These are phyloP conservation scores for Lycodopsis pacificus DNA, from an alignment of 2,797 vertebrate genomes.

Conservation along the genomic window DNA sequence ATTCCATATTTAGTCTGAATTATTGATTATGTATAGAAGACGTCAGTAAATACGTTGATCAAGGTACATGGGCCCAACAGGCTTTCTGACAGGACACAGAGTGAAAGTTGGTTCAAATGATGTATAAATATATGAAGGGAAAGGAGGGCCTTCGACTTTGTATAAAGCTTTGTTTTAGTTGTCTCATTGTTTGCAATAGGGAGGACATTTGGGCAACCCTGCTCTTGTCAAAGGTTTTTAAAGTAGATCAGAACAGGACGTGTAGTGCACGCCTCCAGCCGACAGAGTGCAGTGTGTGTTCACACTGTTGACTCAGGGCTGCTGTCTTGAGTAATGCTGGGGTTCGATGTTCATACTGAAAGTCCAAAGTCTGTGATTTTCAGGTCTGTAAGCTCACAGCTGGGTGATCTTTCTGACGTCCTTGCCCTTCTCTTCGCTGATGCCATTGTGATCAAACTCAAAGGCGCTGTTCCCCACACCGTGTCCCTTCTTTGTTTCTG, in stretches of 20 bases:
- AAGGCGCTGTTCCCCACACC: constrained; percentile 70
- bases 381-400: constrained; percentile 59
- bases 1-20: constrained; percentile 2
- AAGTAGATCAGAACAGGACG: neutral
- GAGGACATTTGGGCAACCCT: neutral
- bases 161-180: neutral
- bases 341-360: neutral
- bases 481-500: constrained; percentile 47
- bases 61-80: neutral
- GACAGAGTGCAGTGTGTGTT: constrained; percentile 52
- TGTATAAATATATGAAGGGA: constrained; percentile 28
- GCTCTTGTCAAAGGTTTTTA: neutral
- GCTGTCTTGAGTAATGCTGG: neutral
- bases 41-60: neutral
- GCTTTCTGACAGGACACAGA: neutral
- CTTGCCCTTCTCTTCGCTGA: constrained; percentile 42
- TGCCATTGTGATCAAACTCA: constrained; percentile 51
- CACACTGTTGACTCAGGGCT: neutral
- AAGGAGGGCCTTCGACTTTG: neutral
- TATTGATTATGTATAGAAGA: neutral
- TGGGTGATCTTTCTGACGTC: constrained; percentile 47
- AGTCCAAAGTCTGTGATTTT: constrained; percentile 2
- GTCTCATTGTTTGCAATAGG: neutral
- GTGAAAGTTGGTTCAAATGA: constrained; percentile 2
- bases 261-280: constrained; percentile 42